Percentiles rank a stretch among this genome's conserved stretches.
These are phyloP conservation scores for Heliornis fulica DNA, from an alignment of 2,113 vertebrate genomes.

Conservation along the genomic window DNA sequence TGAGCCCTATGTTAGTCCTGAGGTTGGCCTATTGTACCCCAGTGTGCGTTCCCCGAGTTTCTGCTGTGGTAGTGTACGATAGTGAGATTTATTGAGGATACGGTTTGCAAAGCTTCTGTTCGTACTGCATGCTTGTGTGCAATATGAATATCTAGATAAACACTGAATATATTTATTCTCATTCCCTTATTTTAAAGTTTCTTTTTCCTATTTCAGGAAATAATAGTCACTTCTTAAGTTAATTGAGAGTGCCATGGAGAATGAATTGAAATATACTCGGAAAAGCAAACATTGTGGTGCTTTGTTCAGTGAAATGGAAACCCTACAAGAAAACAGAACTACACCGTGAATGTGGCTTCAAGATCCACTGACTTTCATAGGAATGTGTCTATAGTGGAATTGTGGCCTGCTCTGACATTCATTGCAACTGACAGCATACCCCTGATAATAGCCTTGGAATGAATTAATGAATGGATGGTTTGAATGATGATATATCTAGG, in stretches of 20 bases:
- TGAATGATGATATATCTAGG: not conserved
- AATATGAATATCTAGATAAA: accelerated
- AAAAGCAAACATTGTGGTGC: not conserved
- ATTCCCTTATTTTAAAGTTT: not conserved
- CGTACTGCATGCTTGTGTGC: not conserved
- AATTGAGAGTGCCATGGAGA: not conserved
- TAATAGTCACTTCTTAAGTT: not conserved
- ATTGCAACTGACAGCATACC: not conserved
- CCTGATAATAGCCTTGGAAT: not conserved
- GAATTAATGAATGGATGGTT: not conserved
- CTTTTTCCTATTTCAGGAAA: not conserved
- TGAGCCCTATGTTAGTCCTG: not conserved
- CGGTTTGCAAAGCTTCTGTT: not conserved
- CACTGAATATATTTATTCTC: not conserved
- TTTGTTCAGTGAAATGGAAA: not conserved
- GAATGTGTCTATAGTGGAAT: not conserved
- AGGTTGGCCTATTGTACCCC: not conserved
- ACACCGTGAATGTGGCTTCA: not conserved
- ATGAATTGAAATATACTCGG: not conserved
- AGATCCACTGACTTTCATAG: not conserved
- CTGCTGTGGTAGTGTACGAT: accelerated
- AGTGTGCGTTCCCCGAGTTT: not conserved
- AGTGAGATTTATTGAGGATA: not conserved
- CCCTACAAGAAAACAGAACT: not conserved
- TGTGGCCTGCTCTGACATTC: not conserved